Conservation (phyloP, 2,888 invertebrate species). For the Philereme vetulata region DNA sequence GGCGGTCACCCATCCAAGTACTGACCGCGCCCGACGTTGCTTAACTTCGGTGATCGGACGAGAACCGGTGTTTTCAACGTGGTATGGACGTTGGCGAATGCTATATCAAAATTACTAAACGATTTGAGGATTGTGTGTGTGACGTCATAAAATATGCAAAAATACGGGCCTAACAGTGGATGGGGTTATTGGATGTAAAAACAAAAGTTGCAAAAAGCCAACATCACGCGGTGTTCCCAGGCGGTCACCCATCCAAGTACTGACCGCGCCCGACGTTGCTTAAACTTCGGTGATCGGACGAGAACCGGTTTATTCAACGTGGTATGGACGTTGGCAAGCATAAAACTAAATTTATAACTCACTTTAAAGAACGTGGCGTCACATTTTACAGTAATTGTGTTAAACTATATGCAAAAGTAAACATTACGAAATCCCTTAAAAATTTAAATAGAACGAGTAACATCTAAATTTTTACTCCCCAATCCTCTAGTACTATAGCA, state of each 20-base stretch:
- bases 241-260: conserved; percentile 81
- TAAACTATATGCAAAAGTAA: too few relatives aligned
- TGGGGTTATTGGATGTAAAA: too few relatives aligned
- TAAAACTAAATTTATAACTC: too few relatives aligned
- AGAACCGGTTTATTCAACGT: conserved; percentile 67
- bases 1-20: conserved; percentile 81
- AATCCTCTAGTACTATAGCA: conserved; percentile 55
- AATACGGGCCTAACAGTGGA: too few relatives aligned
- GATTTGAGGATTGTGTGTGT: too few relatives aligned
- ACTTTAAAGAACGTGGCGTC: too few relatives aligned
- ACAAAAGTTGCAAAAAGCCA: conserved; percentile 46
- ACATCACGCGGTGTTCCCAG: conserved; percentile 62
- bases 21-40: conserved; percentile 79
- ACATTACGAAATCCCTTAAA: too few relatives aligned
- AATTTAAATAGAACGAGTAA: too few relatives aligned
- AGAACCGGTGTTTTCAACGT: conserved; percentile 69
- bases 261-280: conserved; percentile 79
- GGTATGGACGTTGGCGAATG: conserved; percentile 61
- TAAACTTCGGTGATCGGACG: conserved; percentile 80
- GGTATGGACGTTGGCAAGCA: conserved; percentile 58
- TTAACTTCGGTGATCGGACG: conserved; percentile 79
- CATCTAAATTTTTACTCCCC: too few relatives aligned
- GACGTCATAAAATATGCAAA: too few relatives aligned
- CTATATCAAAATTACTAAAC: too few relatives aligned
- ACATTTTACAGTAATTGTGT: too few relatives aligned